Evolutionary conservation across 2,113 vertebrate genomes (phyloP), one percentile per base, ranked within the genome.

Genomic region (Oryzias woworae): DNA sequence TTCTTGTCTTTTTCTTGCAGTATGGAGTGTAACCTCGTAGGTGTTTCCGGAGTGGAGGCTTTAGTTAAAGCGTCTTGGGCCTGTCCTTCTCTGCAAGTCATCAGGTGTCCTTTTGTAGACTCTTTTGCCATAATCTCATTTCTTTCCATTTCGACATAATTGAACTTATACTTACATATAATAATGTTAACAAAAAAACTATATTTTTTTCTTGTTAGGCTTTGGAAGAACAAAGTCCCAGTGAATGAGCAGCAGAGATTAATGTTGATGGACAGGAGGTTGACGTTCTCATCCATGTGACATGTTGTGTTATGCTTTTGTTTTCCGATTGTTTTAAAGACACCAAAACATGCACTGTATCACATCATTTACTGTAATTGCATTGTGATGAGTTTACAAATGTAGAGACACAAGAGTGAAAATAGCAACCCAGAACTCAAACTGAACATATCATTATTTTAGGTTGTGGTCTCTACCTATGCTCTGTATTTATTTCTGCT

Each of bases 21-120:
- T 72, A 85, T 97, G 87, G 96, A 98, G 82, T 91, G 85, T 14
- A 98, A 98, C 76, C 43, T 0, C 24, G 94, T 96, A 62, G 91
- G 80, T 31, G 73, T 58, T 12, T 0, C 0, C 1, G 95, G 96
- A 68, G 93, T 89, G 8, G 75, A 74, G n/a, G 83, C 82, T 0
- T 73, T 98, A 3, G 83, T 83, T 0, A 73, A 78, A 58, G 89
- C 90, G 7, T 77, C 96, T 4, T 72, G 75, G 44, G 85, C 55
- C 20, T 93, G 88, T 56, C 84, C 87, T 0, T 83, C 80, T 42
- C 77, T 95, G 31, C 87, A 92, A 63, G 49, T 91, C 48, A 81
- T 97, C 81, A 91, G 95, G 96, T 96, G 87, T 89, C 86, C 52
- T 17, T 18, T 3, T 59, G 18, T 18, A 20, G 20, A 8, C n/a